Evolutionary conservation across 2,113 vertebrate genomes (phyloP), one percentile per base, ranked within the genome.

Genomic region (Cololabis saira): DNA sequence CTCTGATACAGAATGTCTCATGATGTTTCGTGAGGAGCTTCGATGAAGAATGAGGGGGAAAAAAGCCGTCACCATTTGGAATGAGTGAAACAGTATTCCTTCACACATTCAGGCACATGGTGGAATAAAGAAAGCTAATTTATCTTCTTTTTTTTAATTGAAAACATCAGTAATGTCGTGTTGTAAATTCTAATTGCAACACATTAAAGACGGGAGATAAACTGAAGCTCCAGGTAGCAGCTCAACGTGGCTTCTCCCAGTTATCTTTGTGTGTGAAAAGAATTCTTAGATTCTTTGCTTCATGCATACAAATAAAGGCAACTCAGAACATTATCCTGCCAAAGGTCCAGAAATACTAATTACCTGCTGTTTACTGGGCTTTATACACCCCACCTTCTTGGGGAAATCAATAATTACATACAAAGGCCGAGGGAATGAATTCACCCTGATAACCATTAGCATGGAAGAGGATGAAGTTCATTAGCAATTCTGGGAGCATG

Each of bases 401-500:
- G 79, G 84, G 91, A 87, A 91, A 92, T 93, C 92, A 76, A 93
- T 93, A 90, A 92, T 89, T 89, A 90, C 79, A 87, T 87, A 92
- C 89, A 91, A 90, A 87, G 81, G 74, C 84, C 47, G 42, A 57
- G 56, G 63, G 81, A 88, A 88, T 90, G 83, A 90, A 91, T 92
- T 87, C 83, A 75, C 76, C 82, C 87, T 67, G 85, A 90, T 91
- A 88, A 84, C 82, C 78, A 82, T 91, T 91, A 87, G 87, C 90
- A 90, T 91, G 74, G 89, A 88, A 87, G 75, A 81, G 80, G 82
- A 87, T 76, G 83, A 78, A 91, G 89, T 91, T 91, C 85, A 91
- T 93, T 91, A 90, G 83, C 47, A 18, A 92, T 92, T 92, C 91
- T 81, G 67, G 17, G 11, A 75, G 85, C 87, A 60, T 64, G 48